These are phyloP conservation scores for Drosophila formosana DNA, from an alignment of 2,888 invertebrate genomes.

Conservation along the genomic window DNA sequence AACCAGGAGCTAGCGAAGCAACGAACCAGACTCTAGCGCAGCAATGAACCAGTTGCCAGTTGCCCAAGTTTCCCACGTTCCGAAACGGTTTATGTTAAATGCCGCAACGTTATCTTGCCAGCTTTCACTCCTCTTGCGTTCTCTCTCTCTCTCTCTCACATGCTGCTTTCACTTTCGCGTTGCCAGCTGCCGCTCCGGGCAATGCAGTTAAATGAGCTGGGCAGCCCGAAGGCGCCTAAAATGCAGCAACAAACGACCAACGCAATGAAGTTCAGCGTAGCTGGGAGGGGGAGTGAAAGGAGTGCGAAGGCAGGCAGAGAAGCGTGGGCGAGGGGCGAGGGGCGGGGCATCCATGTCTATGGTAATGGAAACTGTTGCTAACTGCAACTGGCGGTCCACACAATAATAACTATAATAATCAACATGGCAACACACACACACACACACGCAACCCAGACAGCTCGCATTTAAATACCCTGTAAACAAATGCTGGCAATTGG, in stretches of 20 bases:
- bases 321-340: background rate
- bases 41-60: conserved; percentile 1
- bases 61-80: background rate
- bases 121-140: background rate
- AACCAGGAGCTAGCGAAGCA: background rate
- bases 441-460: conserved; percentile 17
- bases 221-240: conserved; percentile 43
- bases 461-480: conserved; percentile 21
- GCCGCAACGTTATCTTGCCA: conserved; percentile 58
- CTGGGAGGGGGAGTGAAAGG: background rate
- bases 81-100: conserved; percentile 54
- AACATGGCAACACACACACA: conserved; percentile 52
- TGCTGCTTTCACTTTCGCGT: background rate
- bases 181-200: background rate
- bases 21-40: background rate
- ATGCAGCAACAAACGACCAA: conserved; percentile 33
- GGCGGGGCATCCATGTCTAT: conserved; percentile 6
- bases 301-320: too few relatives aligned
- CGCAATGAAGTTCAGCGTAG: background rate
- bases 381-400: conserved; percentile 54
- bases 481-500: background rate
- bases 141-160: background rate
- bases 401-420: conserved; percentile 77
- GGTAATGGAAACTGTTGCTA: conserved; percentile 45
- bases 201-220: conserved; percentile 28